These are phyloP conservation scores for Toxotes chatareus DNA, from an alignment of 2,113 vertebrate genomes.

Conservation along the genomic window DNA sequence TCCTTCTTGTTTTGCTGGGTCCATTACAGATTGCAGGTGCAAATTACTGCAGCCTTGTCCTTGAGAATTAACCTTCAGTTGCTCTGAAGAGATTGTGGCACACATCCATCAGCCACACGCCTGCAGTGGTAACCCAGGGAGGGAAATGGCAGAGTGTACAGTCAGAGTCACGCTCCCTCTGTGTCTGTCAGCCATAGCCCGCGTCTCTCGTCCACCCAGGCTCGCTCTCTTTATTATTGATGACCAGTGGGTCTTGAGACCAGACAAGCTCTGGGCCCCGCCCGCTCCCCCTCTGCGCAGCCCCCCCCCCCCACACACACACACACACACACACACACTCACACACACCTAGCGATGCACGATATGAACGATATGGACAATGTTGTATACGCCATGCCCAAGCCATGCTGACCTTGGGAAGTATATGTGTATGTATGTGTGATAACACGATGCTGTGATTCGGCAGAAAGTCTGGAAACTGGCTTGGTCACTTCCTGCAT, in stretches of 20 bases:
- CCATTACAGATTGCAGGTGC: conserved; percentile 18
- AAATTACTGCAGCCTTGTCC: conserved; percentile 55
- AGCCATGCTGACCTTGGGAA: conserved; percentile 47
- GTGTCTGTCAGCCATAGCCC: conserved; percentile 37
- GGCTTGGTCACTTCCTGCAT: conserved; percentile 5
- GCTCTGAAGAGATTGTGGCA: conserved; percentile 35
- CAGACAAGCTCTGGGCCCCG: conserved; percentile 18
- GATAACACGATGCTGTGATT: conserved; percentile 18
- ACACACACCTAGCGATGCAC: not conserved
- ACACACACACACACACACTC: conserved; percentile 12
- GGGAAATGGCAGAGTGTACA: not conserved
- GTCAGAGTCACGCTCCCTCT: conserved; percentile 8
- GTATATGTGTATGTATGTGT: conserved; percentile 27
- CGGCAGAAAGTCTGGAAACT: not conserved
- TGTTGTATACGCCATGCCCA: conserved; percentile 24
- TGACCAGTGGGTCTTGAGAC: conserved; percentile 60
- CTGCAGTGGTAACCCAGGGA: not conserved
- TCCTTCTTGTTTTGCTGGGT: not conserved
- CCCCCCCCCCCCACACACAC: too few species aligned
- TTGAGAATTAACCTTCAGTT: conserved; percentile 56
- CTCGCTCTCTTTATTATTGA: conserved; percentile 71
- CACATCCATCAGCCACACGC: conserved; percentile 28
- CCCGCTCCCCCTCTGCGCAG: conserved; percentile 15
- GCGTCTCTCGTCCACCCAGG: conserved; percentile 27
- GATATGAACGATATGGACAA: not conserved